These are phyloP conservation scores for Sialis lutaria DNA, from an alignment of 2,888 invertebrate genomes.

Conservation along the genomic window DNA sequence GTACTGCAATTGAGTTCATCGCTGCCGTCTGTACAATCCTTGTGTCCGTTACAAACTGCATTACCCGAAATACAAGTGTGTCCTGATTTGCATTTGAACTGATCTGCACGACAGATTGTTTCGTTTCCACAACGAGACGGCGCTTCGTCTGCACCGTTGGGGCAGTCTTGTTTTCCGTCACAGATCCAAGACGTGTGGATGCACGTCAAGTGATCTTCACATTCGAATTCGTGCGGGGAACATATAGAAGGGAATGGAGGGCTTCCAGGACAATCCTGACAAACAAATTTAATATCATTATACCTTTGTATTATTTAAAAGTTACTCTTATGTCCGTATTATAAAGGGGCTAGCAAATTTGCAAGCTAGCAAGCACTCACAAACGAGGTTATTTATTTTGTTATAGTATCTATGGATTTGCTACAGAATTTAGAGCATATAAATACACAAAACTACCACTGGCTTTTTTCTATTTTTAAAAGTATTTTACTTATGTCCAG, in stretches of 20 bases:
- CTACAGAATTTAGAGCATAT: no score
- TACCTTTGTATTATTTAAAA: background rate
- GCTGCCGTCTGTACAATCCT: slow-evolving; percentile 69
- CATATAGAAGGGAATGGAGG: slow-evolving; percentile 41
- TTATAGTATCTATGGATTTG: no score
- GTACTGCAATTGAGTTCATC: slow-evolving; percentile 73
- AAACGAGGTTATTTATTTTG: no score
- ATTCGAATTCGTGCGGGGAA: slow-evolving; percentile 55
- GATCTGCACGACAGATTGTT: slow-evolving; percentile 69
- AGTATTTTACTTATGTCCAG: no score
- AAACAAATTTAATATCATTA: slow-evolving; percentile 13
- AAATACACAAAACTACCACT: no score
- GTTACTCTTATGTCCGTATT: no score
- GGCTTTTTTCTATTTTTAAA: no score
- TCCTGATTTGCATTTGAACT: slow-evolving; percentile 65
- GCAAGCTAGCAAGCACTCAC: no score
- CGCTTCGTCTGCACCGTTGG: slow-evolving; percentile 65
- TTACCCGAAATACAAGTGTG: slow-evolving; percentile 65
- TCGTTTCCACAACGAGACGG: slow-evolving; percentile 47
- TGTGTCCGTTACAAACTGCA: slow-evolving; percentile 62
- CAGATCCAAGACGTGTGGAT: slow-evolving; percentile 69
- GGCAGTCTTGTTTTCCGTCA: slow-evolving; percentile 70
- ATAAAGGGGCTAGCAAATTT: no score
- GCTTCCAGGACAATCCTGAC: slow-evolving; percentile 40
- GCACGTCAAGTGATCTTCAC: slow-evolving; percentile 64